Base-by-base conservation (phyloP, 2,797 vertebrate genomes). In the Nannoperca australis region DNA sequence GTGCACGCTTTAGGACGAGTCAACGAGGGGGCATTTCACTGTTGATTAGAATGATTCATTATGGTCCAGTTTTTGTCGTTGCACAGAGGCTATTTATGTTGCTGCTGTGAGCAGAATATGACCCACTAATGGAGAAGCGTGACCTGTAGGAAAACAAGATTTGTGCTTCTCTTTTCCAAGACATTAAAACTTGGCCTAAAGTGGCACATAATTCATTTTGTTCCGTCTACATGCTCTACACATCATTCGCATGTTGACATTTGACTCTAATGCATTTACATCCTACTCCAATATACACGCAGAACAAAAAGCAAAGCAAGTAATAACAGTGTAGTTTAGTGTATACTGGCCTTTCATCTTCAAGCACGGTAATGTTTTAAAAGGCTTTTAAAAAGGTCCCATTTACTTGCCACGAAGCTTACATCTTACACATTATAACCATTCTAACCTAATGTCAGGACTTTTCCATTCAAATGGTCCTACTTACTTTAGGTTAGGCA, bases 51-150 rank as follows among this genome's bases (percentile, higher is more conserved):
- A 51, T 59, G 58, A 83, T 70, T 70, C 45, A 82, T 3, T 50
- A 34, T 7, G 63, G 70, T 32, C n/a, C 44, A 3, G 18, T 77
- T 68, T 68, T 38, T 44, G 24, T 58, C 47, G 66, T 50, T 34
- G 44, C 66, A 42, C 18, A 58, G 58, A n/a, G 17, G 20, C 40
- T 77, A 83, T 82, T 81, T 81, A 30, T 70, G 79, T 18, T 18
- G n/a, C 30, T 59, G 45, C 42, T 15, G 27, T 45, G 22, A 69
- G 38, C 1, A 17, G 36, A 59, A 62, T 63, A 18, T 58, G 12
- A 65, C 59, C 59, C 24, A 71, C 32, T 65, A 36, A 70, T 50
- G 63, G 20, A 30, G 36, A 32, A 42, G 7, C 34, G 20, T 27
- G 54, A 40, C 30, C 40, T 54, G 20, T 3, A 6, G 3, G 4